Evolutionary conservation across 2,113 vertebrate genomes (phyloP).

Genomic region (Amphiprion ocellaris): DNA sequence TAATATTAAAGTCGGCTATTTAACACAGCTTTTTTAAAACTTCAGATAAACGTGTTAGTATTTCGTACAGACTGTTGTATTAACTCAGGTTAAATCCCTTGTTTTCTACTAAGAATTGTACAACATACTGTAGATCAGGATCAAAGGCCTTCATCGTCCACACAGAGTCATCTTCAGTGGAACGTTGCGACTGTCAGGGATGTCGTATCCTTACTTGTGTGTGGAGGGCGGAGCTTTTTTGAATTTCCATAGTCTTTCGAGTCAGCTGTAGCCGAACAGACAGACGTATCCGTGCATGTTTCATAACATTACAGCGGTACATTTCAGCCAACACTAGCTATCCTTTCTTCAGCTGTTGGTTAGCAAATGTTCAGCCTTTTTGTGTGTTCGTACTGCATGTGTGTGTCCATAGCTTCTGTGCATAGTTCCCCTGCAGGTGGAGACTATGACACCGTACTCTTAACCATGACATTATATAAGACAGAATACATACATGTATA

Average conservation of each 20-base stretch:
- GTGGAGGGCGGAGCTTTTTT: slow-evolving; percentile 5
- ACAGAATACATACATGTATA: background rate
- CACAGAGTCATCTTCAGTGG: slow-evolving; percentile 34
- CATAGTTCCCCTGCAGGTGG: slow-evolving; percentile 20
- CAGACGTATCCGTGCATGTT: slow-evolving; percentile 26
- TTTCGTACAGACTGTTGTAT: slow-evolving; percentile 72
- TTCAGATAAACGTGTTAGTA: slow-evolving; percentile 35
- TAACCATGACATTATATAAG: background rate
- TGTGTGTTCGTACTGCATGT: slow-evolving; percentile 37
- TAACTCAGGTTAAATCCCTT: slow-evolving; percentile 73
- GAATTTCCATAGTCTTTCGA: slow-evolving; percentile 24
- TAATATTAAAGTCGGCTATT: slow-evolving; percentile 37
- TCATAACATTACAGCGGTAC: slow-evolving; percentile 20
- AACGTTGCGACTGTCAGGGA: slow-evolving; percentile 40
- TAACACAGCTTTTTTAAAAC: slow-evolving; percentile 37
- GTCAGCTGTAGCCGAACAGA: slow-evolving; percentile 47
- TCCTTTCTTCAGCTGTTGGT: slow-evolving; percentile 36
- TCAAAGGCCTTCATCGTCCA: slow-evolving; percentile 46
- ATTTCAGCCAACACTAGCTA: slow-evolving; percentile 10
- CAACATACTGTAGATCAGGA: slow-evolving; percentile 62
- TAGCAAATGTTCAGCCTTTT: background rate
- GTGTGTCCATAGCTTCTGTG: slow-evolving; percentile 15
- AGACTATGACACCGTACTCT: background rate
- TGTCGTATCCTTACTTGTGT: slow-evolving; percentile 10
- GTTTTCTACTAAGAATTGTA: slow-evolving; percentile 65